Evolutionary conservation across 2,797 vertebrate species (phyloP).

Genomic region (Enteromius afrohamiltoni): DNA sequence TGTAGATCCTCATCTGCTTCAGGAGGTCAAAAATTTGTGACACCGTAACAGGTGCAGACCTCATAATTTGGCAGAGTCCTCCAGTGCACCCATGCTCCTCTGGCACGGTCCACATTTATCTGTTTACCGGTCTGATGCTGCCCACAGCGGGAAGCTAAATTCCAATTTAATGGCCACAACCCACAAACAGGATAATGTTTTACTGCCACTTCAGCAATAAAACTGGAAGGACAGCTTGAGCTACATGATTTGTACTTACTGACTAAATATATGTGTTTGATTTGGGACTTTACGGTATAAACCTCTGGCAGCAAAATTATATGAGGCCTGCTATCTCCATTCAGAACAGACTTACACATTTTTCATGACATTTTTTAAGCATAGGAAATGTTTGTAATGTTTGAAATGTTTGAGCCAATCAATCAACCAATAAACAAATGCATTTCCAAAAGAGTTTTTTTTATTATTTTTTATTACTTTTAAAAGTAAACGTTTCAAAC

Average conservation of each 20-base stretch:
- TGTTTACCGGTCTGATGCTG: conserved; percentile 16
- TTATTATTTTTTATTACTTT: background rate
- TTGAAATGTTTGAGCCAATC: background rate
- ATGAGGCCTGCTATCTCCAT: background rate
- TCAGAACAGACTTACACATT: background rate
- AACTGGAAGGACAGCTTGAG: conserved; percentile 19
- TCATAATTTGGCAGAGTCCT: background rate
- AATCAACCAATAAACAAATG: background rate
- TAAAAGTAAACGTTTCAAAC: background rate
- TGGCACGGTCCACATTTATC: conserved; percentile 8
- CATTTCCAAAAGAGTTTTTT: background rate
- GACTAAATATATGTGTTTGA: conserved; percentile 32
- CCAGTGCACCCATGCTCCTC: background rate
- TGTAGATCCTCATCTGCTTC: background rate
- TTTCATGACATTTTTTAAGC: background rate
- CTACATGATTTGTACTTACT: conserved; percentile 22
- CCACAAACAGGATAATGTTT: conserved; percentile 32
- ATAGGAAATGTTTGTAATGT: background rate
- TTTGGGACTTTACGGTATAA: background rate
- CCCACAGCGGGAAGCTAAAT: conserved; percentile 45
- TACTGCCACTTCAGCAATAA: conserved; percentile 24
- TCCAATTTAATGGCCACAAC: conserved; percentile 51
- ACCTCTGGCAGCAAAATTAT: background rate
- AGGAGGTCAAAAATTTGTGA: background rate
- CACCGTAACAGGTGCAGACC: conserved; percentile 49